Evolutionary conservation across 2,113 vertebrate genomes (phyloP), one percentile per base, ranked within the genome.

Genomic region (Lipophrys pholis): DNA sequence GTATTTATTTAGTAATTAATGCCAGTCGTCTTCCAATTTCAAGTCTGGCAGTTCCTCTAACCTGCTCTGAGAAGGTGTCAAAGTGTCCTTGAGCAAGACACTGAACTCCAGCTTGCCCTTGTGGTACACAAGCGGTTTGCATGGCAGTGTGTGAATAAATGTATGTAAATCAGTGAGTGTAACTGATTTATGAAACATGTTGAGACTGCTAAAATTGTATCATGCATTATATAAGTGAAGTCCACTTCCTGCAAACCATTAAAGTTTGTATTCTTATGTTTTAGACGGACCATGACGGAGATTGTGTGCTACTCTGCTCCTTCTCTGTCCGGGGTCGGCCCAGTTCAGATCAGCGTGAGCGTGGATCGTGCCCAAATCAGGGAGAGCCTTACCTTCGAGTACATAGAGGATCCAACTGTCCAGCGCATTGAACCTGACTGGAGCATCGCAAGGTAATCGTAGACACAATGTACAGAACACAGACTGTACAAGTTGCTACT

Each of bases 401-500:
- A 99, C 93, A 99, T 98, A 1, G 96, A 98, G 0, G 97, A 99
- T 70, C 98, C 97, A 0, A 97, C 94, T 0, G 97, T 99, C 16
- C 94, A 95, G 78, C 95, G 96, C 65, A 94, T 99, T 0, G 98
- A 99, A 7, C 98, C 98, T 0, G 97, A 99, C 75, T 99, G 98
- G 98, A 99, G 97, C 92, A 99, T 99, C 0, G 93, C 96, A 74
- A 99, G 97, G 98, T 99, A 91, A 41, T 14, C 12, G 4, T 12
- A 35, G 9, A 9, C 45, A 41, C 12, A 21, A 50, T 42, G 41
- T 10, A 42, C 14, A 50, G 12, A 17, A 1, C 35, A n/a, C 8
- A 36, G 7, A 2, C 1, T 66, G 36, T 17, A 16, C 4, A 5
- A 39, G 30, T 45, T 38, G 30, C 11, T 16, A 43, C 39, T 51